A percentile compares a stretch with the other conserved stretches of the same genome.
These are phyloP conservation scores for Nothocercus nigrocapillus DNA, from an alignment of 2,113 vertebrate genomes.

Conservation along the genomic window DNA sequence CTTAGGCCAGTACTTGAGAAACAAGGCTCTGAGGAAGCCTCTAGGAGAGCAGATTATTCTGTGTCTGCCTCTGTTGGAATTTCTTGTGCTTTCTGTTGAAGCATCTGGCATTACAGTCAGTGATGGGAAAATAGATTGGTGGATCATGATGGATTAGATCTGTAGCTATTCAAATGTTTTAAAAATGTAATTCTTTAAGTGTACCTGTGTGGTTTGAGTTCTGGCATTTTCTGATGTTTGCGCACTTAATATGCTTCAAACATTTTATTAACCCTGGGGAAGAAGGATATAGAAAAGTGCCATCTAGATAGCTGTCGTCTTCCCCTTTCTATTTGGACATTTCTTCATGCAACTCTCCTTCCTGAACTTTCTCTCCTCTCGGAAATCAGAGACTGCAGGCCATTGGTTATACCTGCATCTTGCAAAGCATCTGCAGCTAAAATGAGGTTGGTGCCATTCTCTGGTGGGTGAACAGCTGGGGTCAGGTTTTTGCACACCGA, in stretches of 20 bases:
- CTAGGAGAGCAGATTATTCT: neutral
- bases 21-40: neutral
- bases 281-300: neutral
- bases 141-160: constrained; percentile 30
- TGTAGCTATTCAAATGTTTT: constrained; percentile 11
- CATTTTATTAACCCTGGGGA: neutral
- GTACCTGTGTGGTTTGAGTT: neutral
- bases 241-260: neutral
- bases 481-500: neutral
- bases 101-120: constrained; percentile 12
- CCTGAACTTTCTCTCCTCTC: neutral
- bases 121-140: constrained; percentile 33
- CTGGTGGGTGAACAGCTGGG: too few species aligned
- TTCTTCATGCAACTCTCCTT: neutral
- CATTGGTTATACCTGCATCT: neutral
- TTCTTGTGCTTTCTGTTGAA: constrained; percentile 30
- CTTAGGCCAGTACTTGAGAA: neutral
- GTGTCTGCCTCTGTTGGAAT: neutral
- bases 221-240: neutral
- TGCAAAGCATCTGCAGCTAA: neutral
- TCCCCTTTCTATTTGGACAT: neutral
- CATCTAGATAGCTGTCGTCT: too few species aligned
- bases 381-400: neutral
- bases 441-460: neutral
- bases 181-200: neutral